Percentiles rank a stretch among this genome's conserved stretches.
Conservation (phyloP, 2,113 vertebrate species). For the Rostratula benghalensis region DNA sequence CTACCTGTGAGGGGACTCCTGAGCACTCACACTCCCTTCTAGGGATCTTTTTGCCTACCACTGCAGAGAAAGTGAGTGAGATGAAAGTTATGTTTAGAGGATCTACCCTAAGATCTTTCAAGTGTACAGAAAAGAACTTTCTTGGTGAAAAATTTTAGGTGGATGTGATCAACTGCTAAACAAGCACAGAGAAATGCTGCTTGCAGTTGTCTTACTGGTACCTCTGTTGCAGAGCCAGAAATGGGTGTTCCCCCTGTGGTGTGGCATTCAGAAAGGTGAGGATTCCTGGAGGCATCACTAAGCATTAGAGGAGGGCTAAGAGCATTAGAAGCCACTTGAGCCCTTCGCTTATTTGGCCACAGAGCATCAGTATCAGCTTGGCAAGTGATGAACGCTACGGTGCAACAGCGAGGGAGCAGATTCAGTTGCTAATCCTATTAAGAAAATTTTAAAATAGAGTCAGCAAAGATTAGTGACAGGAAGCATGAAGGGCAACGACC, state of each 20-base stretch:
- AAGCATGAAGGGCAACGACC: not conserved
- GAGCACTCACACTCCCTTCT: not conserved
- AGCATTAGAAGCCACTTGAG: not conserved
- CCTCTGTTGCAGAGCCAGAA: not conserved
- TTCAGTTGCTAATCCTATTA: not conserved
- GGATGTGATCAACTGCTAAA: not conserved
- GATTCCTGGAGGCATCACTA: not conserved
- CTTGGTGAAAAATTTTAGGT: not conserved
- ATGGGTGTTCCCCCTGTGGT: not conserved
- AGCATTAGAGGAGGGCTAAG: not conserved
- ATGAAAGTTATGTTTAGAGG: not conserved
- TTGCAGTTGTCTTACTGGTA: not conserved
- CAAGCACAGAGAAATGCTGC: not conserved
- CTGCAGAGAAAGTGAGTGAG: not conserved
- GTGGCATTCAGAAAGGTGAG: not conserved
- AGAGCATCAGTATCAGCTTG: not conserved
- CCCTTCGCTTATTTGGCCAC: not conserved
- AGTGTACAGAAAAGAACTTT: not conserved
- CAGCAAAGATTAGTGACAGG: not conserved
- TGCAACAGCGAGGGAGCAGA: not conserved
- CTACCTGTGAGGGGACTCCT: not conserved
- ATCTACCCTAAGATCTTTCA: not conserved
- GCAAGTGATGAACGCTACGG: not conserved
- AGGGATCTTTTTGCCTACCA: not conserved
- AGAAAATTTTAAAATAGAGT: not conserved